These are phyloP conservation scores for Catalaphyllia jardinei DNA, from an alignment of 64 coral and sea anemone species.

Conservation along the genomic window DNA sequence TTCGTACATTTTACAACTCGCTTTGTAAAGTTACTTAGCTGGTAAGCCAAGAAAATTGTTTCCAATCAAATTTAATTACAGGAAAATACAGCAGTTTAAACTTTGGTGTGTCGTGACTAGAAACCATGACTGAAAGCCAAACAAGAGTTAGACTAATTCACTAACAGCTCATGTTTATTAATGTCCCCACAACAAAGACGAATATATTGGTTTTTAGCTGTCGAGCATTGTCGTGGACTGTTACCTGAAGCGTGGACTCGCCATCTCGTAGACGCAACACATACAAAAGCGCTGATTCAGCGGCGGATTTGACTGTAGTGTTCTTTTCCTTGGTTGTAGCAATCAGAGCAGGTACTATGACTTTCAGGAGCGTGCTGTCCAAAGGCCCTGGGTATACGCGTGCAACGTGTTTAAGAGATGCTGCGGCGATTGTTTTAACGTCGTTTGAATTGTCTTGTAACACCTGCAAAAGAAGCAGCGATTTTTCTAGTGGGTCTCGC, in stretches of 20 bases:
- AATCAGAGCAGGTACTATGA: constrained; percentile 62
- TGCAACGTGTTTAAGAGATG: constrained; percentile 54
- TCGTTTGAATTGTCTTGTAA: constrained; percentile 81
- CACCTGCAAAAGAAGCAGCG: constrained; percentile 28
- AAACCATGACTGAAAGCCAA: too few relatives aligned
- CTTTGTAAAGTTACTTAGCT: too few relatives aligned
- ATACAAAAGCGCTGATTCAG: constrained; percentile 66
- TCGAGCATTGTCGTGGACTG: neutral
- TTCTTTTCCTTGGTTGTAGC: constrained; percentile 77
- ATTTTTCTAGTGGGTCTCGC: too few relatives aligned
- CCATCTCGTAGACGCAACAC: constrained; percentile 66
- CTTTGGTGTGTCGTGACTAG: too few relatives aligned
- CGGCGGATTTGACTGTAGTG: constrained; percentile 64
- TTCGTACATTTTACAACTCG: too few relatives aligned
- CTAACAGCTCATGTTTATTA: too few relatives aligned
- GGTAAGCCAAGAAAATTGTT: too few relatives aligned
- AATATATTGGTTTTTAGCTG: too few relatives aligned
- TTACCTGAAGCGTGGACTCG: constrained; percentile 78
- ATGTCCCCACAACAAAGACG: neutral
- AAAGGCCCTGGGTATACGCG: constrained; percentile 51
- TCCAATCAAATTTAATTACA: too few relatives aligned
- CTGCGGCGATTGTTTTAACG: constrained; percentile 62
- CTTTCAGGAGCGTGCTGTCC: constrained; percentile 56
- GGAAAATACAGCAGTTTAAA: too few relatives aligned
- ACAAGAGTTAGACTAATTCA: too few relatives aligned